These are phyloP conservation scores for Hemicrepidius hirtus DNA, from an alignment of 2,888 invertebrate species.

Conservation along the genomic window DNA sequence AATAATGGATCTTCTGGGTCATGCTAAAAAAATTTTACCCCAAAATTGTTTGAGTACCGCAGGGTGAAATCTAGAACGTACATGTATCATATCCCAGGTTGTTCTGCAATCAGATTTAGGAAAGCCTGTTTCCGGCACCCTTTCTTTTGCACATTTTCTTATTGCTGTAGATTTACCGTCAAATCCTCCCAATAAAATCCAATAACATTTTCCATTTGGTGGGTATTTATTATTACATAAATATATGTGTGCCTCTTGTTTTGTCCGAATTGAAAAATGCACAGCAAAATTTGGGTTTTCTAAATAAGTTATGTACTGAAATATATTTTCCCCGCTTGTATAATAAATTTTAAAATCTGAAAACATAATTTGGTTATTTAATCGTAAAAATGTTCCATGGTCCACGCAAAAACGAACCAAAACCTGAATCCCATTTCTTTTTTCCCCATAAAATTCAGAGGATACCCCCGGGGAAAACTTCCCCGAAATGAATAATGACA, in stretches of 20 bases:
- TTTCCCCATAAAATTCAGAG: no score
- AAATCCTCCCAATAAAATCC: slow-evolving; percentile 64
- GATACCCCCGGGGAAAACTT: no score
- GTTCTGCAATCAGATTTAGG: slow-evolving; percentile 1
- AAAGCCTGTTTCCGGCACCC: slow-evolving; percentile 39
- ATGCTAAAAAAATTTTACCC: no score
- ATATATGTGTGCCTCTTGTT: slow-evolving; percentile 60
- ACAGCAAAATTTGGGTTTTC: slow-evolving; percentile 1
- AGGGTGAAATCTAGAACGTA: background rate
- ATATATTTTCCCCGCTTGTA: slow-evolving; percentile 4
- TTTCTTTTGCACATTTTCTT: slow-evolving; percentile 59
- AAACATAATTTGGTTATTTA: background rate
- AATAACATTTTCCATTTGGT: slow-evolving; percentile 61
- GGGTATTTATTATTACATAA: slow-evolving; percentile 58
- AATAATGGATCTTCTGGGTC: background rate
- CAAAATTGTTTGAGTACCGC: no score
- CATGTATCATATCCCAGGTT: background rate
- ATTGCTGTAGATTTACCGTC: slow-evolving; percentile 57
- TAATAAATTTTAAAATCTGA: slow-evolving; percentile 19
- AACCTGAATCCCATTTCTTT: no score
- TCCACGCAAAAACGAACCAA: no score
- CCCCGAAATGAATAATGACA: no score
- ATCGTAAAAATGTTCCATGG: no score
- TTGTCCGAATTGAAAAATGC: slow-evolving; percentile 58
- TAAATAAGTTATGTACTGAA: background rate